Evolutionary conservation across 2,113 vertebrate genomes (phyloP), one percentile per base, ranked within the genome.

Genomic region (Ornithorhynchus anatinus): DNA sequence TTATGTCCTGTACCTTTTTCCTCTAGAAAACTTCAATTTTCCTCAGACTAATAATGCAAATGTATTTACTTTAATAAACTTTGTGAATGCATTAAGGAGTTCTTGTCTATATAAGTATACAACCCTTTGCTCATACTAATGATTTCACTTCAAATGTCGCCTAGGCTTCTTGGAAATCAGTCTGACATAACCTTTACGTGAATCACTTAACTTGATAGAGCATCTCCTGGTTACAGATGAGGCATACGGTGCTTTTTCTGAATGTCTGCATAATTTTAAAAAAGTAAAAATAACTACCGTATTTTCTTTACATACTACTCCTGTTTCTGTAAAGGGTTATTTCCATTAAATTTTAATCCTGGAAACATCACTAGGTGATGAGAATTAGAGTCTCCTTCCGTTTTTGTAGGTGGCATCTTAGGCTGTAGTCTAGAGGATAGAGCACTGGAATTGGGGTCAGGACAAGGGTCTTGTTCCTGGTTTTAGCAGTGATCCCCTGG

Each of bases 151-250:
- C 50, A 64, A 19, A 59, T 3, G 7, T 54, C 39, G 72, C 32
- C 54, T 16, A n/a, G 8, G 11, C 22, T 48, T 84, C 61, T 63
- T 72, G 65, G 69, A 76, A 52, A 75, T 72, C 37, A 54, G 14
- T 35, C 58, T 76, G 31, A 47, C 25, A 8, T 74, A 84, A 36
- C 47, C 20, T 85, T 73, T 62, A 37, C 36, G 53, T 76, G 80
- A 86, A 65, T 32, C 69, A 62, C 40, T 82, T 79, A 83, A 68
- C 56, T 76, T 15, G 5, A 35, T 33, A 11, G 15, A 35, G 12
- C 15, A 57, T n/a, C 20, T 81, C 23, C 45, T 71, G 38, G 22
- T 69, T 77, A 66, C 20, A 6, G 54, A 70, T 81, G 33, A 68
- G 43, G 27, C 44, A 64, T 1, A 50, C 32, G 53, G 17, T 54